These are phyloP conservation scores for Cancer borealis DNA, from an alignment of 2,888 invertebrate genomes.

Conservation along the genomic window DNA sequence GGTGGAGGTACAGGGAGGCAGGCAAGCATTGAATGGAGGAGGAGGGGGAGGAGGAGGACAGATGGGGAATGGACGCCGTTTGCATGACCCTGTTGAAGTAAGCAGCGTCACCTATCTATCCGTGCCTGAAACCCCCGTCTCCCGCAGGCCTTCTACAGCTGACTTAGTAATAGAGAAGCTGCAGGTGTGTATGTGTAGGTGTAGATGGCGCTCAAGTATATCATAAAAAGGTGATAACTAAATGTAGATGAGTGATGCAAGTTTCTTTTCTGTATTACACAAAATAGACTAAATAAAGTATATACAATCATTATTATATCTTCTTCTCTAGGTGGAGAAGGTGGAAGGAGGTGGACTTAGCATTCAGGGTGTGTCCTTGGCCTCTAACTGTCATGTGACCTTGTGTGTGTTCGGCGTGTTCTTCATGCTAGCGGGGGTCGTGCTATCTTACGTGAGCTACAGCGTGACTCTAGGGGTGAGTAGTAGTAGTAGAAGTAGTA, in stretches of 20 bases:
- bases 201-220: neutral
- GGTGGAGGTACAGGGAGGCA: neutral
- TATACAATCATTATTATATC: neutral
- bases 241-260: neutral
- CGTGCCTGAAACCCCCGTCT: slow-evolving; percentile 58
- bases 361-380: slow-evolving; percentile 88
- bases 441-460: slow-evolving; percentile 87
- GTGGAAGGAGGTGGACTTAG: slow-evolving; percentile 89
- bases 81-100: slow-evolving; percentile 55
- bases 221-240: neutral
- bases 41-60: neutral
- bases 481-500: neutral
- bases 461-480: slow-evolving; percentile 83
- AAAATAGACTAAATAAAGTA: neutral
- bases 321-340: slow-evolving; percentile 84
- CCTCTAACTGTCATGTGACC: slow-evolving; percentile 89
- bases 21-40: neutral
- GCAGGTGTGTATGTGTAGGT: slow-evolving; percentile 53
- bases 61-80: neutral
- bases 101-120: slow-evolving; percentile 73
- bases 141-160: slow-evolving; percentile 75
- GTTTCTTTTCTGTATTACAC: neutral
- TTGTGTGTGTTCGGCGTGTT: slow-evolving; percentile 88
- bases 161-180: slow-evolving; percentile 76
- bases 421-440: slow-evolving; percentile 88